Percentiles rank a stretch among this genome's conserved stretches.
These are phyloP conservation scores for Ophiodon elongatus DNA, from an alignment of 2,113 vertebrate genomes.

Conservation along the genomic window DNA sequence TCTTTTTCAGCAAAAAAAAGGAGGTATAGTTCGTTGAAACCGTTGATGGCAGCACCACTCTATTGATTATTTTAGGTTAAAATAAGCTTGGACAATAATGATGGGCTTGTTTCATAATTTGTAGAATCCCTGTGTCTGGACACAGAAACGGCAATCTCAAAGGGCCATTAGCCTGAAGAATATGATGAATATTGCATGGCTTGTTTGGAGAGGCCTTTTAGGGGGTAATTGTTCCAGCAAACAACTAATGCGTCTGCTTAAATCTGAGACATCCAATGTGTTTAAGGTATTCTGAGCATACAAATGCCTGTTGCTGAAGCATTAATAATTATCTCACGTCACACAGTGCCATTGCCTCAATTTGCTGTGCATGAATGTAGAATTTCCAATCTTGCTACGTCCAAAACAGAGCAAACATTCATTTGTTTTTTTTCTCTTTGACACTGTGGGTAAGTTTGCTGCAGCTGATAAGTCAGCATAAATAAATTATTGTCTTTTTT, in stretches of 20 bases:
- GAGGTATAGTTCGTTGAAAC: constrained; percentile 25
- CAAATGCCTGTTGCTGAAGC: constrained; percentile 36
- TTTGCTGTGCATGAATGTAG: constrained; percentile 24
- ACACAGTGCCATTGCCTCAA: constrained; percentile 31
- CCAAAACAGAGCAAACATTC: constrained; percentile 30
- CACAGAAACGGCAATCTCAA: constrained; percentile 32
- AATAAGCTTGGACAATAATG: constrained; percentile 37
- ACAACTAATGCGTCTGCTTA: constrained; percentile 38
- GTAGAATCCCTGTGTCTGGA: constrained; percentile 5
- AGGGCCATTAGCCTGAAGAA: constrained; percentile 34
- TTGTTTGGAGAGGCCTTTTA: constrained; percentile 57
- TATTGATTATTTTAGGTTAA: constrained; percentile 31
- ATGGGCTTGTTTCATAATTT: constrained; percentile 51
- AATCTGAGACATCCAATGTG: constrained; percentile 32
- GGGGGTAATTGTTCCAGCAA: constrained; percentile 50
- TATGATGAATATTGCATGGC: constrained; percentile 66
- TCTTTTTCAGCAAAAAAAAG: constrained; percentile 5
- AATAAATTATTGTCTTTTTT: constrained; percentile 15
- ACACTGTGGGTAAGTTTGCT: constrained; percentile 8
- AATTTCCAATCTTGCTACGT: constrained; percentile 17
- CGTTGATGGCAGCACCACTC: constrained; percentile 1
- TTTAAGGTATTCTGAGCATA: constrained; percentile 57
- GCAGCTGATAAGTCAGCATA: constrained; percentile 17
- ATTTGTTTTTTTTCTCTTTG: constrained; percentile 41
- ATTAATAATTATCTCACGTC: constrained; percentile 56